Conservation (phyloP, 2,888 invertebrate genomes). For the Alcis repandata region DNA sequence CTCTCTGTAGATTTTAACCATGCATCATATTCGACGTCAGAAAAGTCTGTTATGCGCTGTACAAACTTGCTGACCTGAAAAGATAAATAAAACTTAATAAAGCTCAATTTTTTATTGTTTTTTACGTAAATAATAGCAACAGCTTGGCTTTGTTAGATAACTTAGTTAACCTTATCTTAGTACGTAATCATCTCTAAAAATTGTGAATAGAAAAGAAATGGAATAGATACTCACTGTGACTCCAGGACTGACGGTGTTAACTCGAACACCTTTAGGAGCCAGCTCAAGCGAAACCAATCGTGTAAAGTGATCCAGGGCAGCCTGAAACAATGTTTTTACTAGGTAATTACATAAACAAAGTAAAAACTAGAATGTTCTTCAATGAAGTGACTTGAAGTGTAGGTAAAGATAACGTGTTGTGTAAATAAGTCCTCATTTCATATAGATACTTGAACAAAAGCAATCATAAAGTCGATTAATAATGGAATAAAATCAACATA, state of each 20-base stretch:
- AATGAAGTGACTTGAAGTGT: too few species aligned
- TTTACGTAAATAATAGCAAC: too few species aligned
- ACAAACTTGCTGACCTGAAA: slow-evolving; percentile 7
- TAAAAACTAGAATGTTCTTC: too few species aligned
- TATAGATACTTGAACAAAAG: too few species aligned
- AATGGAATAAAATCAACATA: too few species aligned
- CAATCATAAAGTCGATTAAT: too few species aligned
- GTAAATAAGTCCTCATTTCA: too few species aligned
- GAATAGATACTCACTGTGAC: slow-evolving; percentile 85
- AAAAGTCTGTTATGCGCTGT: background rate
- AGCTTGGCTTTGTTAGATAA: background rate
- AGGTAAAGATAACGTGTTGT: too few species aligned
- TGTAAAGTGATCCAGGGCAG: slow-evolving; percentile 63
- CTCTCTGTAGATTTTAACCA: background rate
- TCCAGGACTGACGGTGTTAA: slow-evolving; percentile 92
- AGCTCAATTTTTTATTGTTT: too few species aligned
- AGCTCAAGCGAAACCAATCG: slow-evolving; percentile 89
- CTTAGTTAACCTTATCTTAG: too few species aligned
- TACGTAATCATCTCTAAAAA: too few species aligned
- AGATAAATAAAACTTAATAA: background rate
- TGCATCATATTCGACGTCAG: background rate
- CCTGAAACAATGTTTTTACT: slow-evolving; percentile 47
- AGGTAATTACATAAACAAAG: background rate
- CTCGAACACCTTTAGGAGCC: slow-evolving; percentile 87
- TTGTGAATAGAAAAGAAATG: background rate